Percentiles rank a stretch among this genome's conserved stretches.
Conservation (phyloP, 2,888 invertebrate genomes). For the Hydropsyche betteni region DNA sequence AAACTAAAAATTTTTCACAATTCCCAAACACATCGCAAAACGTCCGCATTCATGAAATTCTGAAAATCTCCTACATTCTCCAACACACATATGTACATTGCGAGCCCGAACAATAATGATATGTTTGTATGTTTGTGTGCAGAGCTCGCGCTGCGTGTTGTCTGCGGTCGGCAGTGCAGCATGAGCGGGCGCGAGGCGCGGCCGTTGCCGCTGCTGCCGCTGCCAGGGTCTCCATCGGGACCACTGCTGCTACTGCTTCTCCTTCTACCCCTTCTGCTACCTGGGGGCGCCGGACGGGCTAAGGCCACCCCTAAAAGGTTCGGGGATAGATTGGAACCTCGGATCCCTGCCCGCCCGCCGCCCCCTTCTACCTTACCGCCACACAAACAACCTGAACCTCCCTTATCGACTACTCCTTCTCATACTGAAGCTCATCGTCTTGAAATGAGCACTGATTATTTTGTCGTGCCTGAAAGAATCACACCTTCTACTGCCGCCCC, state of each 20-base stretch:
- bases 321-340: constrained; percentile 58
- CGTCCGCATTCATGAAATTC: too few relatives aligned
- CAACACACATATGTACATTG: background rate
- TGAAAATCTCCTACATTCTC: background rate
- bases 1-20: too few relatives aligned
- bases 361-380: constrained; percentile 58
- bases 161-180: constrained; percentile 45
- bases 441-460: constrained; percentile 87
- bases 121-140: constrained; percentile 6
- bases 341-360: constrained; percentile 55
- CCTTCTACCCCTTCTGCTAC: constrained; percentile 50
- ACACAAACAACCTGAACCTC: constrained; percentile 54
- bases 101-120: background rate
- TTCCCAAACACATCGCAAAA: too few relatives aligned
- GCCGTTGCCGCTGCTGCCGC: constrained; percentile 62
- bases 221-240: constrained; percentile 58
- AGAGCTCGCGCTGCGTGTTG: constrained; percentile 8
- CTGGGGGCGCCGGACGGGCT: constrained; percentile 55
- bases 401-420: constrained; percentile 56
- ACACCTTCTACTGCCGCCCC: constrained; percentile 55
- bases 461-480: constrained; percentile 74
- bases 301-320: constrained; percentile 57
- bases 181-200: constrained; percentile 58
- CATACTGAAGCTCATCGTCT: constrained; percentile 63
- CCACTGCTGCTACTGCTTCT: constrained; percentile 59